These are phyloP conservation scores for Galbula dea DNA, from an alignment of 2,113 vertebrate species.

Conservation along the genomic window DNA sequence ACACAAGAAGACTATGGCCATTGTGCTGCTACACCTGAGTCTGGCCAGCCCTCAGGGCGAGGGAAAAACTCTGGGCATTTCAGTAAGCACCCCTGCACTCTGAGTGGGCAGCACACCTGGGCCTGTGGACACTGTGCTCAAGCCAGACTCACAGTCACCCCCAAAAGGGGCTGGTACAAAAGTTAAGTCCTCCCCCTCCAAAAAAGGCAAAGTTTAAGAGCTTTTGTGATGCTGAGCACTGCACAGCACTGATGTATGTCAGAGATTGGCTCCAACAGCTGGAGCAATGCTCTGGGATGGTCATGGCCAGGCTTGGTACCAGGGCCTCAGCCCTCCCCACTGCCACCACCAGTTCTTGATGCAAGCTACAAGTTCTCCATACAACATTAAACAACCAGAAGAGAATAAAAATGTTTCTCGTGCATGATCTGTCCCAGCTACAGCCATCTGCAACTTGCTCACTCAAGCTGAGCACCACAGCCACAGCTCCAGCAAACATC, in stretches of 20 bases:
- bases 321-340: background rate
- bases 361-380: background rate
- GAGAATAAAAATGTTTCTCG: background rate
- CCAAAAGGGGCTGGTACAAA: background rate
- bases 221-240: background rate
- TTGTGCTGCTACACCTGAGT: background rate
- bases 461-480: background rate
- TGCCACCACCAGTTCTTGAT: background rate
- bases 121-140: background rate
- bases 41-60: background rate
- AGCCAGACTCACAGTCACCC: background rate
- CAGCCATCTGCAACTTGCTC: background rate
- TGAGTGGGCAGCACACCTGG: background rate
- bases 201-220: background rate
- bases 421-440: background rate
- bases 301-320: background rate
- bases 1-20: fast-evolving
- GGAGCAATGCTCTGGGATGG: background rate
- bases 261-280: background rate
- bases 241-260: background rate
- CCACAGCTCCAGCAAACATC: background rate
- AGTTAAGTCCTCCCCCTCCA: background rate
- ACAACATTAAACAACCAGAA: background rate
- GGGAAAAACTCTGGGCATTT: background rate
- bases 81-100: background rate